Conservation (phyloP, 2,113 vertebrate genomes). For the Henicopernis longicauda region DNA sequence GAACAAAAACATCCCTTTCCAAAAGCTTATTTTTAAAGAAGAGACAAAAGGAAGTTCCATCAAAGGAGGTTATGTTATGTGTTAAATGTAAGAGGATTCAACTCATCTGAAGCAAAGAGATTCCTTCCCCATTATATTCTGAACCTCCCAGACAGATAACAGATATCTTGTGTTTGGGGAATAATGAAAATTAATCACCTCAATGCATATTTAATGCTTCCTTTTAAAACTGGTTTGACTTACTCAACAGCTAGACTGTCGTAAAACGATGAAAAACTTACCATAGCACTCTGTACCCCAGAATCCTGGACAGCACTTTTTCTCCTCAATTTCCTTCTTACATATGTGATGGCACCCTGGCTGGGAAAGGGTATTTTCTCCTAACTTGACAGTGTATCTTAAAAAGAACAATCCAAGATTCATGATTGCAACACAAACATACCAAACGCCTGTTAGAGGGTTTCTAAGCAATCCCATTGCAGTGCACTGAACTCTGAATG, state of each 20-base stretch:
- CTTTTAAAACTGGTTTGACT: not conserved
- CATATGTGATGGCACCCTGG: slow-evolving; percentile 81
- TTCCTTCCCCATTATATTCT: not conserved
- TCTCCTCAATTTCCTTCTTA: slow-evolving; percentile 64
- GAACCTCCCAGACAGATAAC: not conserved
- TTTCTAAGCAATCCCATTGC: not conserved
- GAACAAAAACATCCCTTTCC: slow-evolving; percentile 53
- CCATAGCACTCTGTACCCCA: slow-evolving; percentile 86
- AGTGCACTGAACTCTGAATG: not conserved
- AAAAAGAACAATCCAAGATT: slow-evolving; percentile 24
- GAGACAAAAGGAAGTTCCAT: slow-evolving; percentile 50
- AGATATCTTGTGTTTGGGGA: not conserved
- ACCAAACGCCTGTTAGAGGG: not conserved
- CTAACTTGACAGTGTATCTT: slow-evolving; percentile 84
- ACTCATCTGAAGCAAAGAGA: not conserved
- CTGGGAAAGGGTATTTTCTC: slow-evolving; percentile 61
- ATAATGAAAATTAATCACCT: not conserved
- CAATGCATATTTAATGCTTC: not conserved
- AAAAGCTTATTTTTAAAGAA: slow-evolving; percentile 44
- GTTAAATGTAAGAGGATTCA: not conserved
- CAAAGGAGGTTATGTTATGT: slow-evolving; percentile 7
- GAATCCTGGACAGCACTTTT: slow-evolving; percentile 83
- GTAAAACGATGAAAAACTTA: slow-evolving; percentile 55
- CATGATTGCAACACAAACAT: not conserved
- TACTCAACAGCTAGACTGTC: not conserved